Base-by-base conservation (phyloP, 2,888 invertebrate genomes). In the Clepsis dumicolana region DNA sequence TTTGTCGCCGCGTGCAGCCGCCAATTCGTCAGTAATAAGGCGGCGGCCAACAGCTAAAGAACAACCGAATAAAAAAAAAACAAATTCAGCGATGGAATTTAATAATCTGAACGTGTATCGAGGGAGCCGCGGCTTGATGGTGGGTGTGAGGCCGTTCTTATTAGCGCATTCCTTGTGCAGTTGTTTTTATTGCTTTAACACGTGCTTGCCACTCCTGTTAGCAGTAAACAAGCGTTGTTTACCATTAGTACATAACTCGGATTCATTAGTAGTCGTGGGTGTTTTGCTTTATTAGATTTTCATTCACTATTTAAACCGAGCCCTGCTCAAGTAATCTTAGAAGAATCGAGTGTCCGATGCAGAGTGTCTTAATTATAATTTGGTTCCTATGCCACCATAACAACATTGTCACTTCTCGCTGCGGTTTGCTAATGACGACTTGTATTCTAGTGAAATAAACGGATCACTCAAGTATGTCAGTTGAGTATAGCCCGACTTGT, bases 101-200 rank as follows among this genome's bases (percentile, higher is more conserved):
- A 16, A 12, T 29, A n/a, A 54, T 54, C 54, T 54, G 2, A 32
- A 32, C 18, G 10, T 21, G 21, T 21, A 18, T 21, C 10, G 48
- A 48, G 48, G 21, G 21, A 12, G 48, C 3, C 10, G 48, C 18
- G 10, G 21, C 35, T 35, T n/a, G n/a, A 10, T 35, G 21, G 12
- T 48, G 12, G 48, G 12, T 48, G 35, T 35, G 10, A 38, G 57
- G 38, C 18, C 24, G n/a, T 25, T 16, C 41, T 24, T 25, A 41
- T 59, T 59, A 59, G 21, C 57, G 41, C 38, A 59, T 59, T 41
- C 24, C 24, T 59, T 25, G 56, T 10, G 52, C 27, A n/a, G 52
- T n/a, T 29, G 25, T 54, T 38, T 57, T 57, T 38, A 57, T 57
- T 57, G n/a, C 35, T 57, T 57, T 57, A 57, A 38, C 57, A 38